A percentile compares a stretch with the other conserved stretches of the same genome.
phyloP scores from a whole-genome alignment of 2,797 vertebrate genomes.

The Chelon auratus region DNA sequence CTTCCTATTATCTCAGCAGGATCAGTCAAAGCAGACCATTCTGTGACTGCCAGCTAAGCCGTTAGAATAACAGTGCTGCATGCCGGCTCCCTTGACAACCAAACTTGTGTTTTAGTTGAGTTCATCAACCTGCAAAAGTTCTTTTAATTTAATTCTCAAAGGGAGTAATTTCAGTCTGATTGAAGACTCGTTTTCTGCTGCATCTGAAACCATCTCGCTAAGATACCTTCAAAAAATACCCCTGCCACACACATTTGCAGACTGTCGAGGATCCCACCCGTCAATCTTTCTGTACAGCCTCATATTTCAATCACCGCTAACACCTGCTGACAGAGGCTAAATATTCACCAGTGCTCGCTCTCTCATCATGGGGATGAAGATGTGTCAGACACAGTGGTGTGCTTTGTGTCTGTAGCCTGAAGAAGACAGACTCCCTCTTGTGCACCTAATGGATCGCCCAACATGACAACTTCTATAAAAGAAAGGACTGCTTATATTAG shows the following conservation, averaged over 20 bases:
- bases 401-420: constrained; percentile 52
- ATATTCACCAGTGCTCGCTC: constrained; percentile 38
- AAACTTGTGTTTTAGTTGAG: constrained; percentile 23
- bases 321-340: constrained; percentile 47
- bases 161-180: not conserved
- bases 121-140: not conserved
- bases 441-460: constrained; percentile 17
- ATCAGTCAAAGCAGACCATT: constrained; percentile 65
- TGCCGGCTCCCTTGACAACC: constrained; percentile 39
- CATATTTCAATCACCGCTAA: constrained; percentile 51
- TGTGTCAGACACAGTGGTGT: constrained; percentile 44
- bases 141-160: not conserved
- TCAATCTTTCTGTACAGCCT: constrained; percentile 39
- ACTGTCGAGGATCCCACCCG: constrained; percentile 30
- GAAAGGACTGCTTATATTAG: constrained; percentile 13
- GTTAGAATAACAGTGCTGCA: constrained; percentile 67
- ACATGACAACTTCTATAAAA: constrained; percentile 27
- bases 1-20: constrained; percentile 77
- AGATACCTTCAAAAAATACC: not conserved
- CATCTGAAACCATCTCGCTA: not conserved
- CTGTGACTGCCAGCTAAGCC: constrained; percentile 54
- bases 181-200: not conserved
- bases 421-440: constrained; percentile 40
- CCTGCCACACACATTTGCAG: not conserved
- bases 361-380: constrained; percentile 58